Evolutionary conservation across 2,113 vertebrate genomes (phyloP).

Genomic region (Copsychus sechellarum): DNA sequence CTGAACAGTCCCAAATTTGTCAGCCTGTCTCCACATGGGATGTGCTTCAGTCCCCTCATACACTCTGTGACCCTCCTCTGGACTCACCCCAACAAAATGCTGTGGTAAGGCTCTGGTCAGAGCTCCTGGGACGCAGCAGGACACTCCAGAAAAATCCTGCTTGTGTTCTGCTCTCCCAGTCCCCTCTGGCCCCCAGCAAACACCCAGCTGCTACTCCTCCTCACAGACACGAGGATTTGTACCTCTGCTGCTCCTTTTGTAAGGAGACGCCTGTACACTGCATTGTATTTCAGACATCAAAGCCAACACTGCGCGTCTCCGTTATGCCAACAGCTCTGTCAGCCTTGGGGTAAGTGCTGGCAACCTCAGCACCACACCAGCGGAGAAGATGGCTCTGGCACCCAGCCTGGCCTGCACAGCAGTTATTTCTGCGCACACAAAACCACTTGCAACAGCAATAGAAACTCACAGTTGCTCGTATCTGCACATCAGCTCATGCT

Average conservation of each 20-base stretch:
- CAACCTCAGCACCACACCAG: not conserved
- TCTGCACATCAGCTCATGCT: not conserved
- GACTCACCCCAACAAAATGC: rapidly evolving
- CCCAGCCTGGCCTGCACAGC: conserved; percentile 16
- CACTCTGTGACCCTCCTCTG: not conserved
- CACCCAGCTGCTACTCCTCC: not conserved
- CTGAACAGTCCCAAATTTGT: not conserved
- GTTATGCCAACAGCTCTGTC: not conserved
- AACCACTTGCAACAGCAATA: conserved; percentile 19
- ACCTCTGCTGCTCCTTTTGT: not conserved
- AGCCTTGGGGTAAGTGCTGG: not conserved
- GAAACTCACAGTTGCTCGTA: not conserved
- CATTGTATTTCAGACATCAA: not conserved
- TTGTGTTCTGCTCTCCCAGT: not conserved
- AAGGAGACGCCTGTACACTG: rapidly evolving
- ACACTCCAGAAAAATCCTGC: not conserved
- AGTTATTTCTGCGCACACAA: not conserved
- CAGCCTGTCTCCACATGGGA: not conserved
- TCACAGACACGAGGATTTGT: not conserved
- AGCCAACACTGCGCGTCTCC: not conserved
- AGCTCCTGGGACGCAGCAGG: not conserved
- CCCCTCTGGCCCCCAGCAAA: not conserved
- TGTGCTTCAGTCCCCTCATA: not conserved
- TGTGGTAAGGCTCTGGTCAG: not conserved
- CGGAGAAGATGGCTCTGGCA: conserved; percentile 20